These are phyloP conservation scores for Amphipoea lucens DNA, from an alignment of 2,888 invertebrate species.

Conservation along the genomic window DNA sequence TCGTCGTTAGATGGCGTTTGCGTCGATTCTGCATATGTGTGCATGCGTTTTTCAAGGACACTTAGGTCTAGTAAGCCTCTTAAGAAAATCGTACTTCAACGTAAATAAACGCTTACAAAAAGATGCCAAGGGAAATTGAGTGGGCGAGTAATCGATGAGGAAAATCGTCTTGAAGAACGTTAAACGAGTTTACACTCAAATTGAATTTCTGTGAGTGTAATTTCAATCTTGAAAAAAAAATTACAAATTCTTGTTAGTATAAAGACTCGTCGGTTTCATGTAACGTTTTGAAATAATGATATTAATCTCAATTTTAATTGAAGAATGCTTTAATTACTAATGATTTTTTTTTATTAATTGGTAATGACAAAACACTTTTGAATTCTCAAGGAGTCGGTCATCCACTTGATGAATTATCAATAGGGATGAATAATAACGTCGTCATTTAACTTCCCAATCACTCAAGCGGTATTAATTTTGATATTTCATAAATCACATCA, in stretches of 20 bases:
- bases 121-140: constrained; percentile 46
- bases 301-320: not conserved
- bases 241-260: not conserved
- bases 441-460: not conserved
- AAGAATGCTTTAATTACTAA: not conserved
- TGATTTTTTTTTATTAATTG: too few relatives aligned
- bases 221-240: constrained; percentile 16
- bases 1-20: too few relatives aligned
- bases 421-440: not conserved
- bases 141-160: constrained; percentile 55
- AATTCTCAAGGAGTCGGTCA: not conserved
- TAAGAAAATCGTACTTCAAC: constrained; percentile 16
- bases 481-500: not conserved
- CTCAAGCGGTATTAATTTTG: not conserved
- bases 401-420: not conserved
- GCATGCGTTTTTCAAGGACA: too few relatives aligned
- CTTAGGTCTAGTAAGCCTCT: too few relatives aligned
- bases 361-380: not conserved
- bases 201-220: constrained; percentile 40
- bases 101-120: constrained; percentile 33
- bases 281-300: not conserved
- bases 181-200: constrained; percentile 44
- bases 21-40: too few relatives aligned
- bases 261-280: not conserved
- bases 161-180: constrained; percentile 49